Evolutionary conservation across 2,113 vertebrate genomes (phyloP).

Genomic region (Xiphias gladius): DNA sequence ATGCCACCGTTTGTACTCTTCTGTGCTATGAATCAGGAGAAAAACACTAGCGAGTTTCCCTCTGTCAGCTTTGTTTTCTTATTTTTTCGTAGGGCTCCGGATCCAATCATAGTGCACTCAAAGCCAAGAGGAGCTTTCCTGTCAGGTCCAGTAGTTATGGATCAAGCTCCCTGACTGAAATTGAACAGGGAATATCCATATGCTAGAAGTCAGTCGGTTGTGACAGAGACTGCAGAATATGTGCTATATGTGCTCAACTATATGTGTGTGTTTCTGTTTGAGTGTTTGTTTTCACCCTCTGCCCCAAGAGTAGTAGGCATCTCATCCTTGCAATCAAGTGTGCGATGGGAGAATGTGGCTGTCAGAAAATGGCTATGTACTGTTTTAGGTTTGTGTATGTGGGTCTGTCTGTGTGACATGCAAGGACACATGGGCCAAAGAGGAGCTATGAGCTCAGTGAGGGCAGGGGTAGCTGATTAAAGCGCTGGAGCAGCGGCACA

Average conservation of each 20-base stretch:
- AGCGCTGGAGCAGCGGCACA: conserved; percentile 32
- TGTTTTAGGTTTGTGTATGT: conserved; percentile 28
- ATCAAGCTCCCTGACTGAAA: conserved; percentile 41
- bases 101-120: conserved; percentile 5
- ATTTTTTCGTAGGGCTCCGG: conserved; percentile 8
- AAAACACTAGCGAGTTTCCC: not conserved
- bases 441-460: conserved; percentile 63
- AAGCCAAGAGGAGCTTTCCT: conserved; percentile 30
- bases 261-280: conserved; percentile 14
- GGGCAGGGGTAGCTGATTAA: conserved; percentile 67
- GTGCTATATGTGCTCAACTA: conserved; percentile 12
- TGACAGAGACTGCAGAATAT: conserved; percentile 54
- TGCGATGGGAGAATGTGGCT: conserved; percentile 64
- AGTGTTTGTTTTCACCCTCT: conserved; percentile 38
- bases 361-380: conserved; percentile 52
- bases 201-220: conserved; percentile 47
- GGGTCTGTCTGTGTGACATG: conserved; percentile 5
- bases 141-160: conserved; percentile 36
- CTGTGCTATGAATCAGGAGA: not conserved
- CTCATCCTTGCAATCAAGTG: conserved; percentile 71
- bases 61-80: not conserved
- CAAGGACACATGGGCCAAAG: conserved; percentile 62
- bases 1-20: not conserved
- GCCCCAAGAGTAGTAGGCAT: conserved; percentile 37
- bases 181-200: conserved; percentile 56